Conservation (phyloP, 2,797 vertebrate genomes). For the Esox masquinongy region DNA sequence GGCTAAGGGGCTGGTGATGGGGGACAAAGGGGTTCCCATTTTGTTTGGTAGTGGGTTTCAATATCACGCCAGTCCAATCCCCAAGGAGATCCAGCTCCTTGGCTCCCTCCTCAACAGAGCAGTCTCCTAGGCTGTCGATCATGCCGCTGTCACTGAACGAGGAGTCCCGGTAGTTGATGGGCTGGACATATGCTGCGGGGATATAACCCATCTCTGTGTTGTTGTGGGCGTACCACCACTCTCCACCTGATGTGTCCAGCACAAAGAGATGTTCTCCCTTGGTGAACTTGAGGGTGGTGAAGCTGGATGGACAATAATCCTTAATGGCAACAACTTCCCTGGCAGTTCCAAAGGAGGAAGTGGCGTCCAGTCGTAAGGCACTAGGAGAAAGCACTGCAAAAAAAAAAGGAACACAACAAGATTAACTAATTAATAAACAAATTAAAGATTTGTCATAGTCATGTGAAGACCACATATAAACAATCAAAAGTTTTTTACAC, state of each 20-base stretch:
- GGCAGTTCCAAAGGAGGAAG: slow-evolving; percentile 83
- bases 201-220: slow-evolving; percentile 98
- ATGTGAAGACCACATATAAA: too few species aligned
- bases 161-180: slow-evolving; percentile 82
- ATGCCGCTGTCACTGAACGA: slow-evolving; percentile 91
- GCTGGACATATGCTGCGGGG: slow-evolving; percentile 91
- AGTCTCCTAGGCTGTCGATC: slow-evolving; percentile 86
- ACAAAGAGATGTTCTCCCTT: slow-evolving; percentile 95
- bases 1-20: slow-evolving; percentile 39
- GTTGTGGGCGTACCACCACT: slow-evolving; percentile 99
- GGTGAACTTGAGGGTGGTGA: slow-evolving; percentile 94
- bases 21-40: slow-evolving; percentile 88
- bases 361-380: slow-evolving; percentile 85
- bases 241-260: slow-evolving; percentile 88
- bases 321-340: slow-evolving; percentile 94
- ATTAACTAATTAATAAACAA: not conserved
- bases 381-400: slow-evolving; percentile 90
- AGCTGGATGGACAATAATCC: slow-evolving; percentile 94
- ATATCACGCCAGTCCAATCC: slow-evolving; percentile 74
- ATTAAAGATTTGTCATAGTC: too few species aligned
- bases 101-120: slow-evolving; percentile 78
- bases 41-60: slow-evolving; percentile 69
- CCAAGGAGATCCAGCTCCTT: slow-evolving; percentile 87
- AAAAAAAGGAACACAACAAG: slow-evolving; percentile 8
- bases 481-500: not conserved